Percentiles rank a stretch among this genome's conserved stretches.
Evolutionary conservation across 2,797 vertebrate genomes (phyloP).

Genomic region (Platalea minor): DNA sequence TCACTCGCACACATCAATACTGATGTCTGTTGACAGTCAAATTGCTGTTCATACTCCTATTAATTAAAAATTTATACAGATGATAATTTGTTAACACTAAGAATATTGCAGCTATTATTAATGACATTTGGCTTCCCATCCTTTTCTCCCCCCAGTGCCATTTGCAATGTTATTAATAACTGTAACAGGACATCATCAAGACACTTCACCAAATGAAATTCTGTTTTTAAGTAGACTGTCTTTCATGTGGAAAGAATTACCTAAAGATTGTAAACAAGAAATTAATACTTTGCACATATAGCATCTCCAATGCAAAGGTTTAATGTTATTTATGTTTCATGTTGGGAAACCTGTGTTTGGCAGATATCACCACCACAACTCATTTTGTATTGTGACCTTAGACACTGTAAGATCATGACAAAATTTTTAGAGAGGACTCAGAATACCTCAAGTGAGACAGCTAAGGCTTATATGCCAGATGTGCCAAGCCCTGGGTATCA

Average conservation of each 20-base stretch:
- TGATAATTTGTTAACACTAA: slow-evolving; percentile 71
- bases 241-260: not conserved
- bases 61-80: slow-evolving; percentile 73
- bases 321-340: not conserved
- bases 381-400: not conserved
- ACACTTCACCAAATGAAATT: slow-evolving; percentile 33
- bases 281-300: not conserved
- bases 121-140: slow-evolving; percentile 58
- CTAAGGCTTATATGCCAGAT: not conserved
- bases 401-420: not conserved
- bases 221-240: not conserved
- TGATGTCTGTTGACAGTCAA: slow-evolving; percentile 71
- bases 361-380: not conserved
- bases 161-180: slow-evolving; percentile 53
- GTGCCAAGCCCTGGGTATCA: not conserved
- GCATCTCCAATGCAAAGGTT: too few species aligned
- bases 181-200: slow-evolving; percentile 14
- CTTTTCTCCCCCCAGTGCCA: slow-evolving; percentile 40
- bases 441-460: not conserved
- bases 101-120: slow-evolving; percentile 64
- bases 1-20: slow-evolving; percentile 41
- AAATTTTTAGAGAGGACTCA: not conserved
- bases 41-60: slow-evolving; percentile 55
- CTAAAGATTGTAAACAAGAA: not conserved
- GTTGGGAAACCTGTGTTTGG: not conserved